These are phyloP conservation scores for Holcopasites calliopsidis DNA, from an alignment of 1,140 invertebrate species.

Conservation along the genomic window DNA sequence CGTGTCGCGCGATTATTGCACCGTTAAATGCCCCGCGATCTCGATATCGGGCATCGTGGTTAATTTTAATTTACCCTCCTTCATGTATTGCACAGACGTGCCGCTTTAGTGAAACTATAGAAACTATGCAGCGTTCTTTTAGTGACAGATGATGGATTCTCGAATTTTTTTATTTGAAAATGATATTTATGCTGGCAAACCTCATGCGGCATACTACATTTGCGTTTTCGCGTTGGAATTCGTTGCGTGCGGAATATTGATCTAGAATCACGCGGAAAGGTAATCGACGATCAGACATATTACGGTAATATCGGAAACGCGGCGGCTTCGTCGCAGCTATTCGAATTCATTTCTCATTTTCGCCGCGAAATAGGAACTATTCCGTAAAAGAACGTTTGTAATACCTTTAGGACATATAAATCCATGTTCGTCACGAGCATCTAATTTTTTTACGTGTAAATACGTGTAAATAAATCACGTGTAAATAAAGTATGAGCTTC, in stretches of 20 bases:
- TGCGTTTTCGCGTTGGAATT: not conserved
- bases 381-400: not conserved
- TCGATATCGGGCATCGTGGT: not conserved
- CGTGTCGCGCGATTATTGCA: conserved; percentile 8
- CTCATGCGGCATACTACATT: not conserved
- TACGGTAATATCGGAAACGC: not conserved
- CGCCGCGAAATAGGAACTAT: not conserved
- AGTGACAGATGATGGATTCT: no score
- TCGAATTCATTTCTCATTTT: not conserved
- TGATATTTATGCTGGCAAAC: not conserved
- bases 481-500: not conserved
- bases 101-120: no score
- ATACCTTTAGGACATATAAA: not conserved
- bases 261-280: not conserved
- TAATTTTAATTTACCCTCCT: conserved; percentile 31
- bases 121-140: no score
- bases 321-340: not conserved
- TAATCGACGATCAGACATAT: not conserved
- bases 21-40: conserved; percentile 27
- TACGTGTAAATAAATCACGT: conserved; percentile 4
- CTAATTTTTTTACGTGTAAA: no score
- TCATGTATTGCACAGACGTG: no score
- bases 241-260: not conserved
- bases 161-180: not conserved
- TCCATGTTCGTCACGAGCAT: not conserved